A percentile compares a stretch with the other conserved stretches of the same genome.
Conservation (phyloP, 2,113 vertebrate species). For the Origma solitaria region DNA sequence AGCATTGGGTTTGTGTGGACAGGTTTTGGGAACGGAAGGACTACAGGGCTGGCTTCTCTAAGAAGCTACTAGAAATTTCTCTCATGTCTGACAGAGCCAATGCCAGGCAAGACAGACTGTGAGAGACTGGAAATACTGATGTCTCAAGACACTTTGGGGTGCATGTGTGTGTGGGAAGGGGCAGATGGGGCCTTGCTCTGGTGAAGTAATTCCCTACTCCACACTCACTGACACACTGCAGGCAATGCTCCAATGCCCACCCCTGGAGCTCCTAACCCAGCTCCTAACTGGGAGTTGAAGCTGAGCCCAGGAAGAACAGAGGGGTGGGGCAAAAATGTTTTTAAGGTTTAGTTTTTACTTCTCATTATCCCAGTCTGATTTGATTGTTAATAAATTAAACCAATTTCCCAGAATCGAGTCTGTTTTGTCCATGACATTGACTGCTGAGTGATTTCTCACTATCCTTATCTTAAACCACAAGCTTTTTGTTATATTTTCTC, state of each 20-base stretch:
- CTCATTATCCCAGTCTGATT: not conserved
- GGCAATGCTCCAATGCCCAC: not conserved
- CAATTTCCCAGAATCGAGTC: fast-evolving
- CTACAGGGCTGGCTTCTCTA: not conserved
- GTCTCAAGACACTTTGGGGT: not conserved
- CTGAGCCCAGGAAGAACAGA: fast-evolving
- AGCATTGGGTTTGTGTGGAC: not conserved
- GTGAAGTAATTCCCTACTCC: not conserved
- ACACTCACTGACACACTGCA: no score
- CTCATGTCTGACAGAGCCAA: not conserved
- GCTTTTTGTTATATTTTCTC: not conserved
- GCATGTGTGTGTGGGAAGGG: no score
- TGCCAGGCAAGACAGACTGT: not conserved
- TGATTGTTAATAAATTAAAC: not conserved
- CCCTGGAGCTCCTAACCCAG: not conserved
- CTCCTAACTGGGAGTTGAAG: not conserved
- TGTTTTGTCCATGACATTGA: not conserved
- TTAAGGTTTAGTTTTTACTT: not conserved
- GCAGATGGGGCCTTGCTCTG: not conserved
- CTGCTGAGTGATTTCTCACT: not conserved
- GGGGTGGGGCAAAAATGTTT: not conserved
- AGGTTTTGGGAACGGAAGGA: not conserved
- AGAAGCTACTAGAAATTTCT: not conserved
- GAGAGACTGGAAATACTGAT: not conserved
- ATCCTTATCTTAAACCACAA: not conserved